phyloP scores from a whole-genome alignment of 2,888 invertebrate genomes.

The Acrobasis suavella region DNA sequence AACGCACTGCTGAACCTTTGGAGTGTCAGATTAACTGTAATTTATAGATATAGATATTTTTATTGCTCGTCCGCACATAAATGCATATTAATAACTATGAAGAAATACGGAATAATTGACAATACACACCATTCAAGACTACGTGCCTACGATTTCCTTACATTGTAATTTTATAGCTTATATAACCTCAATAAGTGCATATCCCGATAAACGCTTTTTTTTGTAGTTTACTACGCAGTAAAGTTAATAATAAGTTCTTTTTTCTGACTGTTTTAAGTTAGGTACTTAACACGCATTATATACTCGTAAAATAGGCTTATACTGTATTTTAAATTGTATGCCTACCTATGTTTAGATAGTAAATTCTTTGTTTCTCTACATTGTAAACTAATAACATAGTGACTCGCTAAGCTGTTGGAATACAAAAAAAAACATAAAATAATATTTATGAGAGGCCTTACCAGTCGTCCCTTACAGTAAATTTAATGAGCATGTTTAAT shows the following conservation, averaged over 20 bases:
- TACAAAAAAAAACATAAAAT: too few relatives aligned
- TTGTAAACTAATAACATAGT: conserved; percentile 27
- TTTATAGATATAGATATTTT: neutral
- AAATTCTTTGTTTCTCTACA: conserved; percentile 37
- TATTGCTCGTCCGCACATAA: neutral
- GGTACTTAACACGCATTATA: conserved; percentile 40
- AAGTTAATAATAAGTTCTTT: conserved; percentile 46
- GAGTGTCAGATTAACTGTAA: neutral
- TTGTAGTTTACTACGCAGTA: conserved; percentile 55
- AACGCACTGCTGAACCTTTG: neutral
- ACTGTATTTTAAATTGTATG: neutral
- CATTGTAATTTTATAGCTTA: conserved; percentile 20
- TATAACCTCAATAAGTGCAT: conserved; percentile 11
- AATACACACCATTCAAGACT: neutral
- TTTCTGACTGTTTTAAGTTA: conserved; percentile 40
- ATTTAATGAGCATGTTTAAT: too few relatives aligned
- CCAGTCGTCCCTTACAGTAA: too few relatives aligned
- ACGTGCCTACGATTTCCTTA: neutral
- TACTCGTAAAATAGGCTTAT: conserved; percentile 12
- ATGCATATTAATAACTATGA: neutral
- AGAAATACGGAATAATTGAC: neutral
- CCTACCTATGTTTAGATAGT: conserved; percentile 33
- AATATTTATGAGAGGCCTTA: neutral
- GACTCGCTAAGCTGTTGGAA: too few relatives aligned
- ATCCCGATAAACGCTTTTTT: conserved; percentile 49